A percentile compares a stretch with the other conserved stretches of the same genome.
phyloP scores from a whole-genome alignment of 2,888 invertebrate genomes.

The Crossocerus cetratus region DNA sequence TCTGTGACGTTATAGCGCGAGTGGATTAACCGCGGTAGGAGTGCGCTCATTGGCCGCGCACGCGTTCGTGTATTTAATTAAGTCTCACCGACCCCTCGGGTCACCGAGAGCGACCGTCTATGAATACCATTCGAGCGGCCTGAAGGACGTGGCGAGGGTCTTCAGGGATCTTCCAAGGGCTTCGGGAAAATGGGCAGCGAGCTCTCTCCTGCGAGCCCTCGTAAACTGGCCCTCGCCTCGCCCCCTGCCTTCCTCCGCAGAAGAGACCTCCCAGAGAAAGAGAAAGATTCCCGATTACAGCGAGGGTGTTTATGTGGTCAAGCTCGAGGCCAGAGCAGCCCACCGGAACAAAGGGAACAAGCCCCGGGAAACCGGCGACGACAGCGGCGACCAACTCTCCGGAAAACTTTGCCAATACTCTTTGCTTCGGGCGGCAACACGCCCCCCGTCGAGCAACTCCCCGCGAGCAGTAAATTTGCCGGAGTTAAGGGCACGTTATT shows the following conservation, averaged over 20 bases:
- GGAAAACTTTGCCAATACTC: too few species aligned
- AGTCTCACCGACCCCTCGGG: neutral
- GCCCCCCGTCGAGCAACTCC: too few species aligned
- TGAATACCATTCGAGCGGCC: too few species aligned
- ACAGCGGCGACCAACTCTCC: too few species aligned
- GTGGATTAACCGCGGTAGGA: too few species aligned
- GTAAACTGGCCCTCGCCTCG: neutral
- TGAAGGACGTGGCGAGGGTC: neutral
- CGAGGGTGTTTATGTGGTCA: constrained; percentile 28
- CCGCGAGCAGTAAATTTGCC: too few species aligned
- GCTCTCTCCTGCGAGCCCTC: neutral
- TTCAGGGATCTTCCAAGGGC: constrained; percentile 13
- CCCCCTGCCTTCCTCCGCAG: too few species aligned
- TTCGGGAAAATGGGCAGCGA: constrained; percentile 7
- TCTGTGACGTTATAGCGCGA: too few species aligned
- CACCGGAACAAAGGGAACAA: neutral
- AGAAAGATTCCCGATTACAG: constrained; percentile 29
- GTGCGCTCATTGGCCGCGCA: neutral
- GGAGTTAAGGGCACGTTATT: too few species aligned
- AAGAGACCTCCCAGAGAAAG: neutral
- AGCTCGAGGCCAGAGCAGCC: neutral
- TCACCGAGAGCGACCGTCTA: neutral
- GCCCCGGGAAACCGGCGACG: too few species aligned
- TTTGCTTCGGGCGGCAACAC: too few species aligned
- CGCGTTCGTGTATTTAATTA: neutral